Base-by-base conservation (phyloP, 2,888 invertebrate species). In the Phytoseiulus persimilis region DNA sequence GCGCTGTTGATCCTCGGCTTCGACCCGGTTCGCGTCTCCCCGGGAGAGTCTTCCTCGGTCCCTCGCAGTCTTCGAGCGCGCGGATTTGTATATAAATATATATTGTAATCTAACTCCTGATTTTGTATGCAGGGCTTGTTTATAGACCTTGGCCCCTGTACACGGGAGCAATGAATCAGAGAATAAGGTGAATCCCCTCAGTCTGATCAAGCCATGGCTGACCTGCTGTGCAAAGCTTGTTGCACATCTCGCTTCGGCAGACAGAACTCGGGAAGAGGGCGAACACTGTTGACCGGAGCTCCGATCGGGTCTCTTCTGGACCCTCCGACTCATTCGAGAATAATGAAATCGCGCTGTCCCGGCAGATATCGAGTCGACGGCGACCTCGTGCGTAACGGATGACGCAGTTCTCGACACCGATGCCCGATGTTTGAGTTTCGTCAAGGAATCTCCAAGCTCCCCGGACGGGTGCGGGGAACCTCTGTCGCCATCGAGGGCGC, bases 61-160 rank as follows among this genome's bases (percentile, higher is more conserved):
- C 18, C 65, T 28, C 28, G 14, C 65, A 39, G 39, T 65, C 65
- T 28, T 23, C 11, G 14, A 11, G 46, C 46, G 46, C 46, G 14
- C 46, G 65, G 65, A 65, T 65, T 65, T 65, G 65, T 65, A 65
- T 65, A 65, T 65, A 65, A 65, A 65, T 65, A 65, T 65, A 65
- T 65, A 65, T 65, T 65, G 65, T 65, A 65, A 65, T 65, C 65
- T 65, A 3, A 65, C 23, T 28, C 65, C 65, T 65, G 65, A 65
- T 65, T 65, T 65, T 2, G 23, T 65, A 65, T 28, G 14, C 65
- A 65, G 18, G 14, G 65, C 65, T 65, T 65, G 65, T 65, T 65
- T 65, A 23, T 65, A 23, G 18, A 65, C 28, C 65, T 65, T 18
- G 5, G 65, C 18, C 9, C 65, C 18, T 14, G 65, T 65, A 65